Conservation (phyloP, 2,113 vertebrate species). For the Formicarius rufipectus region DNA sequence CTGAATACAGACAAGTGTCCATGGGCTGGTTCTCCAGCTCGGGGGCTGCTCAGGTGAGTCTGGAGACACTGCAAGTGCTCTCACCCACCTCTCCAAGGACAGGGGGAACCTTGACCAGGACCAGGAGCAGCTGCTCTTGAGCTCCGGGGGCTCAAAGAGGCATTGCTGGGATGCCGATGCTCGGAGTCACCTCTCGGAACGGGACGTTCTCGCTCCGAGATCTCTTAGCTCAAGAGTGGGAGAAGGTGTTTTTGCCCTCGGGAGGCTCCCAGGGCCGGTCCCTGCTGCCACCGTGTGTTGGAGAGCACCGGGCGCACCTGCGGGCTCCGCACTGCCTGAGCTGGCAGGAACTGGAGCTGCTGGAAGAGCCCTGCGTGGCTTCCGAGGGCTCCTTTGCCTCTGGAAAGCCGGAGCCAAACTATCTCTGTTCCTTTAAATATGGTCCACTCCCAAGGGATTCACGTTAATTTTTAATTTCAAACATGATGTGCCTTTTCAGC, state of each 20-base stretch:
- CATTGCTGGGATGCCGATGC: neutral
- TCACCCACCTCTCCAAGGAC: neutral
- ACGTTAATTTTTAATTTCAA: neutral
- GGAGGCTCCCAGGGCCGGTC: too few relatives aligned
- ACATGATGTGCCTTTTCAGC: neutral
- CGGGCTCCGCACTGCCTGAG: too few relatives aligned
- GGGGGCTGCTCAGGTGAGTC: too few relatives aligned
- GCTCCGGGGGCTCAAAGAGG: neutral
- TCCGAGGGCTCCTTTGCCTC: rapidly evolving
- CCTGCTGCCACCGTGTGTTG: conserved; percentile 69
- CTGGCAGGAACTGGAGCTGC: neutral
- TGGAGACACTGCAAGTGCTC: neutral
- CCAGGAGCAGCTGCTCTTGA: neutral
- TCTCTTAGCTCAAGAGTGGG: neutral
- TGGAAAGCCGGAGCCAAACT: too few relatives aligned
- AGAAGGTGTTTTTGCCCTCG: neutral
- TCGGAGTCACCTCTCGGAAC: neutral
- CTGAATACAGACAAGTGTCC: neutral
- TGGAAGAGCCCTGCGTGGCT: neutral
- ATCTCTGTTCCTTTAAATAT: rapidly evolving
- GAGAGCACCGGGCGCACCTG: neutral
- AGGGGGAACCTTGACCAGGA: neutral
- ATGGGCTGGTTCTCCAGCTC: neutral
- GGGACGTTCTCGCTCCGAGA: neutral
- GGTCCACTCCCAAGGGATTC: rapidly evolving